Base-by-base conservation (phyloP, 2,797 vertebrate species). In the Acanthiza pusilla region DNA sequence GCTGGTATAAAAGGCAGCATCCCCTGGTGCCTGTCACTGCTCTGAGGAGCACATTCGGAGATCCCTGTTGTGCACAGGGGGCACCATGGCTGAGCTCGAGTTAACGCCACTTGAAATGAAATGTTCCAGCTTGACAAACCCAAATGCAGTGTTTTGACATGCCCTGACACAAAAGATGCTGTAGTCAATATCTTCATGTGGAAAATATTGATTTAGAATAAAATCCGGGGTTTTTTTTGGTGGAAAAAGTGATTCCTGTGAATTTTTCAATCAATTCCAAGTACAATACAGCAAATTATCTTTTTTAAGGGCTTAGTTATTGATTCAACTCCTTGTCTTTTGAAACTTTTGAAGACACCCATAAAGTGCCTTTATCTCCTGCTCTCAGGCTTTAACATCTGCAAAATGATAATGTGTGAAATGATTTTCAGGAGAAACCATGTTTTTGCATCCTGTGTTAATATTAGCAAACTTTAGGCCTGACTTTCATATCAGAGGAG, bases 141-240 rank as follows among this genome's bases (percentile, higher is more conserved):
- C 60, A 73, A 83, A 67, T 48, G 21, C 58, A 67, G 19, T 42
- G 51, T 89, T 88, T 76, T 63, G 63, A 70, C 30, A 50, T 53
- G 58, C 32, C 34, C 53, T 2, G 7, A 53, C 65, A 73, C 18
- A 40, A 77, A 89, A 85, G 57, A n/a, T 25, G 18, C 48, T 43
- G 9, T 32, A 88, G 51, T 82, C 67, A 76, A 7, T 87, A 74
- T 54, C 20, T 91, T 94, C 32, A 68, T 71, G 27, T 71, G 30
- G 81, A 80, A 73, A 89, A 90, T 60, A 86, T 17, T 71, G 83
- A 94, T 79, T 85, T 82, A 67, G 30, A 79, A n/a, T 76, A 70
- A 86, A 88, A 73, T 36, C 32, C 43, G 18, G 0, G 4, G 6
- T 3, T 0, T 17, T 17, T 81, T 84, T 63, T 48, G 4, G 38